Evolutionary conservation across 2,888 invertebrate species (phyloP), one percentile per base, ranked within the genome.

Genomic region (Flexamia atlantica): DNA sequence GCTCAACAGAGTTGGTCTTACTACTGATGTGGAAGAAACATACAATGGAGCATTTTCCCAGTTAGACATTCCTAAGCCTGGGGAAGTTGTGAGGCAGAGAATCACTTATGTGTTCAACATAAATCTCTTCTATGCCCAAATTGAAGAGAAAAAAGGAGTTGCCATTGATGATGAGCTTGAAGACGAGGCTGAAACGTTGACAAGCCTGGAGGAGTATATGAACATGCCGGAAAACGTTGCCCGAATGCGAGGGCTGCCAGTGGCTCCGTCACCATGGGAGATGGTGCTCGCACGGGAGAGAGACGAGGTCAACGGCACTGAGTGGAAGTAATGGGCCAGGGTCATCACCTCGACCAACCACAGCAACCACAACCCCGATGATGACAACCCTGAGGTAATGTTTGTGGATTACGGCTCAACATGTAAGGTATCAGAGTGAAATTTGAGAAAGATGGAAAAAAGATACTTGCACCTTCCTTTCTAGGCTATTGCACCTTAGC

Each of bases 351-450:
- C 23, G 25, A n/a, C n/a, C n/a, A n/a, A n/a, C n/a, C n/a, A n/a
- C n/a, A 1, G 0, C 9, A n/a, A 42, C 12, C 57, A 53, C 57
- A 76, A 28, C 32, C 23, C 32, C 4, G 79, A 79, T 1, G 76
- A 30, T 7, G 68, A 32, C n/a, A 17, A 68, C 14, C 68, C 53
- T 12, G 53, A 53, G 53, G 53, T 83, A n/a, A 74, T 72, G 74
- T 83, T 57, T 74, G 57, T 83, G 0, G 82, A 83, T 40, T 83
- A 83, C 28, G 82, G 82, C 14, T 57, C 82, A 17, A 28, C 28
- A 23, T 28, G 30, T 17, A 46, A n/a, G 5, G 57, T 83, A 9
- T 7, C 12, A 14, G 57, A 36, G 36, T 12, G 12, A 53, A 40
- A 83, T 50, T 57, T 83, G 40, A 53, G 82, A 32, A 14, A 72